Evolutionary conservation across 2,113 vertebrate genomes (phyloP).

Genomic region (Turdus rufiventris): DNA sequence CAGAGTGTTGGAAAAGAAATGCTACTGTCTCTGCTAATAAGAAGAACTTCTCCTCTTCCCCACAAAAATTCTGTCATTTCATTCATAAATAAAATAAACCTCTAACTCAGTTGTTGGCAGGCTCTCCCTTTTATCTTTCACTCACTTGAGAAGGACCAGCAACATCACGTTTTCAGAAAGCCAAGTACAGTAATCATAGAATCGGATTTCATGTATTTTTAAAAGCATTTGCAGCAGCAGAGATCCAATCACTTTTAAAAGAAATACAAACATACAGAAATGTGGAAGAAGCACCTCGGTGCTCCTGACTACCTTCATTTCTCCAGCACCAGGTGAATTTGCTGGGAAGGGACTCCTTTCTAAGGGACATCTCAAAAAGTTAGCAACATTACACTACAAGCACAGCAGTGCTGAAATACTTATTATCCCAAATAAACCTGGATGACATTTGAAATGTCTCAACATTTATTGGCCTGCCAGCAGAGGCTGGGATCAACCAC

Average conservation of each 20-base stretch:
- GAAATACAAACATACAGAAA: conserved; percentile 29
- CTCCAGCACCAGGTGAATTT: background rate
- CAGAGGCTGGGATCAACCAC: conserved; percentile 18
- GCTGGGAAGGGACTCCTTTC: background rate
- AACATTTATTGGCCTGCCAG: conserved; percentile 47
- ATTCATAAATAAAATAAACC: conserved; percentile 66
- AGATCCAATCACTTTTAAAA: conserved; percentile 34
- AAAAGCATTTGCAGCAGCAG: conserved; percentile 54
- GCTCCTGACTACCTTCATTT: background rate
- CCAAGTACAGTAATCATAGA: conserved; percentile 55
- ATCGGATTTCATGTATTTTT: conserved; percentile 66
- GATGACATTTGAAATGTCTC: conserved; percentile 50
- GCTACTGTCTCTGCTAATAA: conserved; percentile 3
- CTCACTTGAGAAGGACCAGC: conserved; percentile 48
- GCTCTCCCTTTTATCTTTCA: conserved; percentile 56
- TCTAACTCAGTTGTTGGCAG: conserved; percentile 39
- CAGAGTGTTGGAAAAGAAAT: background rate
- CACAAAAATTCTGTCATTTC: conserved; percentile 42
- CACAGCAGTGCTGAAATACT: background rate
- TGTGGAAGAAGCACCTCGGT: background rate
- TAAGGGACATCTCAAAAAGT: conserved; percentile 34
- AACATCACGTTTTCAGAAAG: conserved; percentile 20
- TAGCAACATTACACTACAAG: background rate
- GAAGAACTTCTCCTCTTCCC: background rate
- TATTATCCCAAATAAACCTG: conserved; percentile 53